phyloP scores from a whole-genome alignment of 2,113 vertebrate species.

The Symphodus melops region DNA sequence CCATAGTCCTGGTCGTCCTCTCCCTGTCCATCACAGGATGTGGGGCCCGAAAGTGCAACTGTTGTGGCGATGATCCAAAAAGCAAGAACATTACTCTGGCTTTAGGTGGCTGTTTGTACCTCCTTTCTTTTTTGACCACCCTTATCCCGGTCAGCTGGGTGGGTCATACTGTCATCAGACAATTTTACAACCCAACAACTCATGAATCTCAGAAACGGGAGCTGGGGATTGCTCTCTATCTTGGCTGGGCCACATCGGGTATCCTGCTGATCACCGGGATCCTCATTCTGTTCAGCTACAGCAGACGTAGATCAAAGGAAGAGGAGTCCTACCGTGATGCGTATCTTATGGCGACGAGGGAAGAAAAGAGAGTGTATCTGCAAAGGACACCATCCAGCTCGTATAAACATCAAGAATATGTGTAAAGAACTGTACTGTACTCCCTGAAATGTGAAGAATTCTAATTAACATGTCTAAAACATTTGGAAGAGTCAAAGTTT shows the following conservation, averaged over 20 bases:
- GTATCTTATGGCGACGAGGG: background rate
- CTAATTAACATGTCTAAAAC: background rate
- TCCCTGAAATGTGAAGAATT: background rate
- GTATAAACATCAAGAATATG: slow-evolving; percentile 57
- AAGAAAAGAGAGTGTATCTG: slow-evolving; percentile 4
- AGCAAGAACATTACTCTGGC: slow-evolving; percentile 75
- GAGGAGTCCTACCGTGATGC: background rate
- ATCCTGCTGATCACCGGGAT: slow-evolving; percentile 75
- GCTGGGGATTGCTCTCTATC: slow-evolving; percentile 80
- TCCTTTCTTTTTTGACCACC: slow-evolving; percentile 75
- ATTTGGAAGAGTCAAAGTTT: background rate
- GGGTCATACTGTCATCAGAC: slow-evolving; percentile 72
- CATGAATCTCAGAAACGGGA: slow-evolving; percentile 76
- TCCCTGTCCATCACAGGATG: slow-evolving; percentile 66
- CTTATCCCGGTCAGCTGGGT: slow-evolving; percentile 83
- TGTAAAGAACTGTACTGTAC: slow-evolving; percentile 42
- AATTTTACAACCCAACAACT: slow-evolving; percentile 78
- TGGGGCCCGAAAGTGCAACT: slow-evolving; percentile 76
- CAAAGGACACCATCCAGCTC: slow-evolving; percentile 27
- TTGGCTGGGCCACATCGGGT: slow-evolving; percentile 80
- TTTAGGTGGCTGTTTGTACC: slow-evolving; percentile 72
- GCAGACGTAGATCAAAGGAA: slow-evolving; percentile 57
- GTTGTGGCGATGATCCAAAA: slow-evolving; percentile 49
- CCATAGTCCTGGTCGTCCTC: slow-evolving; percentile 80
- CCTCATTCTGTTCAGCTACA: slow-evolving; percentile 71